Evolutionary conservation across 2,113 vertebrate genomes (phyloP).

Genomic region (Platysteira castanea): DNA sequence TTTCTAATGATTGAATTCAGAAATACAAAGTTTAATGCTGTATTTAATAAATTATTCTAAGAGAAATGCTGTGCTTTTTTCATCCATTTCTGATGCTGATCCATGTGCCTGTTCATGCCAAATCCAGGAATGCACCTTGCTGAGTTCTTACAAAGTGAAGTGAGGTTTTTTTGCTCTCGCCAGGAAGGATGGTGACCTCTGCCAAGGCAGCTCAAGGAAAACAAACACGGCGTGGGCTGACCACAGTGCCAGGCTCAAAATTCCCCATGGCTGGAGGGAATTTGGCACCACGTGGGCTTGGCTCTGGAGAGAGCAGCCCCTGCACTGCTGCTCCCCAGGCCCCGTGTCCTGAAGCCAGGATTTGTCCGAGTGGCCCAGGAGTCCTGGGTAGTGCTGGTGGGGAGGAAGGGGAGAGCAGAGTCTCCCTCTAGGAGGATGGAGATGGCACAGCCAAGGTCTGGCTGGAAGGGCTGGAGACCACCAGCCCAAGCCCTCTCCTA

Average conservation of each 20-base stretch:
- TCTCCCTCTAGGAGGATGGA: not conserved
- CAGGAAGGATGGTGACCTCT: not conserved
- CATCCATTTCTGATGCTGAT: slow-evolving; percentile 9
- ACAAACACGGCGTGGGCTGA: rapidly evolving
- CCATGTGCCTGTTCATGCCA: slow-evolving; percentile 9
- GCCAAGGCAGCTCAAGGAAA: not conserved
- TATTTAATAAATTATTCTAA: slow-evolving; percentile 74
- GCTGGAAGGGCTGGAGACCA: not conserved
- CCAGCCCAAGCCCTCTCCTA: not conserved
- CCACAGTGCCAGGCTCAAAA: not conserved
- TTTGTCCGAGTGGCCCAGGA: not conserved
- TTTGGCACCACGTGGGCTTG: not conserved
- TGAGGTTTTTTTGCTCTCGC: not conserved
- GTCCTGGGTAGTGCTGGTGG: not conserved
- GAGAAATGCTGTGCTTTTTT: slow-evolving; percentile 34
- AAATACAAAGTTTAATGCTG: slow-evolving; percentile 63
- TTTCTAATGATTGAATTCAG: slow-evolving; percentile 56
- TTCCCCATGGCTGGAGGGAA: not conserved
- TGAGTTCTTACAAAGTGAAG: not conserved
- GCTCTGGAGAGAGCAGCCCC: not conserved
- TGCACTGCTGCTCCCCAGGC: not conserved
- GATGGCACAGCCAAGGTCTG: not conserved
- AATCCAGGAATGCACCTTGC: not conserved
- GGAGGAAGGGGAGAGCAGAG: not conserved
- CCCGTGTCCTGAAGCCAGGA: not conserved